Evolutionary conservation across 2,888 invertebrate genomes (phyloP).

Genomic region (Patella pellucida): DNA sequence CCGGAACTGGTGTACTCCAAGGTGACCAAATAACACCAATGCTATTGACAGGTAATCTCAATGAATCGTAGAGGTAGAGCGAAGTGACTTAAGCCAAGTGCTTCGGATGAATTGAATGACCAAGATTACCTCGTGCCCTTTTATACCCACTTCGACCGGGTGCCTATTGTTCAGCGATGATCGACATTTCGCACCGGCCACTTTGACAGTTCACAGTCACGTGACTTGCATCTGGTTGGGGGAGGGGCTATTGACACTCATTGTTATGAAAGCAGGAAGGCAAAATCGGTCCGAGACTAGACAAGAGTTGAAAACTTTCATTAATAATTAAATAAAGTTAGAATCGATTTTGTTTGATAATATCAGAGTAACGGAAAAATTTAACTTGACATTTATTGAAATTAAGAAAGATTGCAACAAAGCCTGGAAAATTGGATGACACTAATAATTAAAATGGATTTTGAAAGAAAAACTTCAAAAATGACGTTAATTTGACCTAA

Average conservation of each 20-base stretch:
- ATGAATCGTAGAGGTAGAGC: neutral
- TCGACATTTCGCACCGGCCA: slow-evolving; percentile 38
- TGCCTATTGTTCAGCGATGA: slow-evolving; percentile 17
- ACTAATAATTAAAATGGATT: no score
- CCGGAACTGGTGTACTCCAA: neutral
- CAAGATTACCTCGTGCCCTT: slow-evolving; percentile 14
- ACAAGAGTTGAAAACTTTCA: neutral
- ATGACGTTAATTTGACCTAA: no score
- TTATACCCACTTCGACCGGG: slow-evolving; percentile 19
- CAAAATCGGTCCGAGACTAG: neutral
- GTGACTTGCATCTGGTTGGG: slow-evolving; percentile 35
- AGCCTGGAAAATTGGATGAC: no score
- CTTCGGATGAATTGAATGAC: slow-evolving; percentile 5
- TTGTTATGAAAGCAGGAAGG: neutral
- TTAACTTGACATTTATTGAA: no score
- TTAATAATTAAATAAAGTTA: slow-evolving; percentile 10
- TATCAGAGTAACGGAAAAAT: no score
- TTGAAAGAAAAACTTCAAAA: no score
- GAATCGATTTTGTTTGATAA: no score
- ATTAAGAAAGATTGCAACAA: no score
- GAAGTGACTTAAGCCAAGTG: slow-evolving; percentile 1
- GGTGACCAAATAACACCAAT: neutral
- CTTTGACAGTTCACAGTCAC: slow-evolving; percentile 35
- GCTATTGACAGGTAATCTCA: neutral
- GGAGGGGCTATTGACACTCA: slow-evolving; percentile 20